Conservation (phyloP, 2,888 invertebrate genomes). For the Caenorhabditis sp. region DNA sequence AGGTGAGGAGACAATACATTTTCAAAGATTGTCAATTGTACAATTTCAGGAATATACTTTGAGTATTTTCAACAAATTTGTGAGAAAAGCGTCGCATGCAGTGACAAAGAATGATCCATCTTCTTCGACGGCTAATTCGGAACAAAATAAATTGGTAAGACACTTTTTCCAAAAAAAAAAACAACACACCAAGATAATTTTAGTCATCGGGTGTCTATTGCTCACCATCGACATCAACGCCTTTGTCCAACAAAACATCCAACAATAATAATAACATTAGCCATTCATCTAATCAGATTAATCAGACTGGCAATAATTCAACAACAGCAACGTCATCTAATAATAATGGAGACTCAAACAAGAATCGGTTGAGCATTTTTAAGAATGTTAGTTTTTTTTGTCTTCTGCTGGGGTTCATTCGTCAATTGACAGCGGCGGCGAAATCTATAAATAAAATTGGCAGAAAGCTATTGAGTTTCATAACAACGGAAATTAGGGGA, state of each 20-base stretch:
- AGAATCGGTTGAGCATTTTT: slow-evolving; percentile 35
- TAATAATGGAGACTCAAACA: slow-evolving; percentile 26
- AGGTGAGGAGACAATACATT: slow-evolving; percentile 9
- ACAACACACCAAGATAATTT: not conserved
- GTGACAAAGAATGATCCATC: slow-evolving; percentile 46
- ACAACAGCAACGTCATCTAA: slow-evolving; percentile 17
- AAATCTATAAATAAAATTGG: not conserved
- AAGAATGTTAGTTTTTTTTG: slow-evolving; percentile 30
- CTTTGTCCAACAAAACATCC: not conserved
- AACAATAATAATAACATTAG: not conserved
- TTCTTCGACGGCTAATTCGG: slow-evolving; percentile 6
- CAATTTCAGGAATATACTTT: slow-evolving; percentile 47
- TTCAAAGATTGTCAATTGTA: too few species aligned
- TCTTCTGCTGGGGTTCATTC: too few species aligned
- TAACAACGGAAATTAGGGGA: not conserved
- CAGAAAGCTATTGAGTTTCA: not conserved
- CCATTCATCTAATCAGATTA: slow-evolving; percentile 30
- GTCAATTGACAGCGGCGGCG: too few species aligned
- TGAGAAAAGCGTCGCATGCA: slow-evolving; percentile 52
- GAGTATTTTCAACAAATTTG: slow-evolving; percentile 49
- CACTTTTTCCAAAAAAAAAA: not conserved
- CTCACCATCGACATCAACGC: slow-evolving; percentile 14
- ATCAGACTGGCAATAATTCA: slow-evolving; percentile 6
- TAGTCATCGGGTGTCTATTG: slow-evolving; percentile 31
- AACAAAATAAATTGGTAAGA: not conserved